Percentiles rank a stretch among this genome's conserved stretches.
These are phyloP conservation scores for Pipa parva DNA, from an alignment of 2,113 vertebrate genomes.

Conservation along the genomic window DNA sequence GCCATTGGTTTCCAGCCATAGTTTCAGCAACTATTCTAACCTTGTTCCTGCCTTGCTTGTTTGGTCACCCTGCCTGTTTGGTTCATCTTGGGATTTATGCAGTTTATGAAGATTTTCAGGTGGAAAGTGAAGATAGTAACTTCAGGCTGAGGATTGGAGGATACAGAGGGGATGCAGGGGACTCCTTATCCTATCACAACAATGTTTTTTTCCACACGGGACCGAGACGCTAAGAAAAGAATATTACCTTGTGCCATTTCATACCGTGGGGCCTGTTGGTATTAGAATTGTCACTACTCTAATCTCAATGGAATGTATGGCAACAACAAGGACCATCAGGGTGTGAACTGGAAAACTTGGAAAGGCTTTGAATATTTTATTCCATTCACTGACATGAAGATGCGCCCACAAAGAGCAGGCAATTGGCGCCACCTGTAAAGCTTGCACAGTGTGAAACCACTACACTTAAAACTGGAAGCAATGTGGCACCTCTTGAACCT, in stretches of 20 bases:
- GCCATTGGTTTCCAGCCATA: too few relatives aligned
- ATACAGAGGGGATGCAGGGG: slow-evolving; percentile 63
- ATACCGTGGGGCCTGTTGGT: slow-evolving; percentile 89
- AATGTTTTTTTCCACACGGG: slow-evolving; percentile 75
- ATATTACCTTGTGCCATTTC: slow-evolving; percentile 80
- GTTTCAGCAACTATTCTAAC: too few relatives aligned
- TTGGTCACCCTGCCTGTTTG: too few relatives aligned
- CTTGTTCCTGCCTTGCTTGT: too few relatives aligned
- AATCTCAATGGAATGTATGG: slow-evolving; percentile 85
- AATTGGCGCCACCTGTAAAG: slow-evolving; percentile 57
- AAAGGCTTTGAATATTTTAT: slow-evolving; percentile 82
- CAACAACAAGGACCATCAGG: slow-evolving; percentile 73
- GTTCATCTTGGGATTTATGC: too few relatives aligned
- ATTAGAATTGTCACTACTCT: slow-evolving; percentile 84
- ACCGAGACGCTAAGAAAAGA: slow-evolving; percentile 65
- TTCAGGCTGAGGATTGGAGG: slow-evolving; percentile 57
- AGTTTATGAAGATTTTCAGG: slow-evolving; percentile 53
- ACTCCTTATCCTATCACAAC: slow-evolving; percentile 80
- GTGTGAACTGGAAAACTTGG: slow-evolving; percentile 86
- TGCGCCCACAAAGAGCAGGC: slow-evolving; percentile 69
- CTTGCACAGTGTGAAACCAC: slow-evolving; percentile 11
- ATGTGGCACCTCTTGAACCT: slow-evolving; percentile 28
- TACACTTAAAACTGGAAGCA: slow-evolving; percentile 40
- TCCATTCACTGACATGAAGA: slow-evolving; percentile 89
- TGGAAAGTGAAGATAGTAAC: slow-evolving; percentile 34